Evolutionary conservation across 35 echinoderm and acorn worm species (phyloP), one percentile per base, ranked within the genome.

Genomic region (Ophioderma brevispina): DNA sequence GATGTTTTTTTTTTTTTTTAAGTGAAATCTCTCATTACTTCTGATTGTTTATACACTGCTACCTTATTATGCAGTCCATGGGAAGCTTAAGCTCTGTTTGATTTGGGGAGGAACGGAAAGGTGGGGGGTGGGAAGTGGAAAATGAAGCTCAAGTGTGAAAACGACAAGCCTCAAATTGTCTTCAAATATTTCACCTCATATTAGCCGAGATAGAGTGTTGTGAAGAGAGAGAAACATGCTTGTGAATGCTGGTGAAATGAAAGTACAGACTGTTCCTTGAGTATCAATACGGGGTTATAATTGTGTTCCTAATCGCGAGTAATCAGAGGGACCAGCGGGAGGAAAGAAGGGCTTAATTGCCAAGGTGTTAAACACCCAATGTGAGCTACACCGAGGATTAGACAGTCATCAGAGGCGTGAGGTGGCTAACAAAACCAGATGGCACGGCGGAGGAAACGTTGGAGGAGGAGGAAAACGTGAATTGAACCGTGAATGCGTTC

Each of bases 321-420:
- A 70, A 70, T 70, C 59, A 70, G 15, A 18, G 15, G 59, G 23
- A 8, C 59, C 4, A 3, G 2, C 10, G 59, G 59, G n/a, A 25
- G 59, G n/a, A 70, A 70, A 25, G n/a, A 8, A 46, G 59, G 59
- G 59, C 59, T 70, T 70, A 70, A 70, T 70, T 70, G 15, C 59
- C 59, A 70, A 70, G 59, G 59, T n/a, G 59, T 70, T 70, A 70
- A 70, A 70, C 59, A 70, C 59, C 59, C 28, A 46, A 70, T 70
- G 59, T 70, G 59, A 70, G 59, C 59, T 70, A 1, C n/a, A n/a
- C n/a, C 10, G 28, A 6, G 59, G 59, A 70, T 70, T 70, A 70
- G 23, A 30, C 59, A 1, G 59, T 70, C 28, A 70, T 70, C n/a
- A 70, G n/a, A 25, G n/a, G n/a, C n/a, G 59, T 70, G 59, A 70